phyloP scores from a whole-genome alignment of 2,888 invertebrate genomes.

The Schizaphis graminum region DNA sequence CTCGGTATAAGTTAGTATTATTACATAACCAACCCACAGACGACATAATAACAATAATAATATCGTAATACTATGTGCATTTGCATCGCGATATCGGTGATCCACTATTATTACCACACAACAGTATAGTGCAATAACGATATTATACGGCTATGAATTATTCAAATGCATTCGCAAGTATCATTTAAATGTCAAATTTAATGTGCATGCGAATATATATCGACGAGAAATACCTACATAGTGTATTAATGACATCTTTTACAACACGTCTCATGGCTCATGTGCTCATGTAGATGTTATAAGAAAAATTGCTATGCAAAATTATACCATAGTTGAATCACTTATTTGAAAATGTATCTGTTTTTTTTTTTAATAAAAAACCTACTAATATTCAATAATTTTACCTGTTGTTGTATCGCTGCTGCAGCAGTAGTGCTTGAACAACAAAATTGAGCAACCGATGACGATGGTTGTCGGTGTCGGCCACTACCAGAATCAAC shows the following conservation, averaged over 20 bases:
- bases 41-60: slow-evolving; percentile 7
- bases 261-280: background rate
- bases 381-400: background rate
- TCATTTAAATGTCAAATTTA: slow-evolving; percentile 43
- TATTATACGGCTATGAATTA: slow-evolving; percentile 35
- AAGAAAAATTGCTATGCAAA: background rate
- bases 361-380: background rate
- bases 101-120: slow-evolving; percentile 18
- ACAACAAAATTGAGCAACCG: slow-evolving; percentile 28
- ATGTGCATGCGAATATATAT: slow-evolving; percentile 1
- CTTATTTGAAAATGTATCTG: background rate
- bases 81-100: background rate
- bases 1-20: background rate
- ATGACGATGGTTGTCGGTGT: slow-evolving; percentile 19
- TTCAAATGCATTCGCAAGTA: slow-evolving; percentile 6
- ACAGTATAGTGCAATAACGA: slow-evolving; percentile 26
- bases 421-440: background rate
- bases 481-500: slow-evolving; percentile 16
- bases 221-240: background rate
- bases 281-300: no score
- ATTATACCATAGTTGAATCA: background rate
- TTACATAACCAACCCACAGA: slow-evolving; percentile 5
- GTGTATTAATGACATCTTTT: background rate
- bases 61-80: background rate
- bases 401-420: slow-evolving; percentile 27